Evolutionary conservation across 2,797 vertebrate genomes (phyloP).

Genomic region (Coregonus sp.): DNA sequence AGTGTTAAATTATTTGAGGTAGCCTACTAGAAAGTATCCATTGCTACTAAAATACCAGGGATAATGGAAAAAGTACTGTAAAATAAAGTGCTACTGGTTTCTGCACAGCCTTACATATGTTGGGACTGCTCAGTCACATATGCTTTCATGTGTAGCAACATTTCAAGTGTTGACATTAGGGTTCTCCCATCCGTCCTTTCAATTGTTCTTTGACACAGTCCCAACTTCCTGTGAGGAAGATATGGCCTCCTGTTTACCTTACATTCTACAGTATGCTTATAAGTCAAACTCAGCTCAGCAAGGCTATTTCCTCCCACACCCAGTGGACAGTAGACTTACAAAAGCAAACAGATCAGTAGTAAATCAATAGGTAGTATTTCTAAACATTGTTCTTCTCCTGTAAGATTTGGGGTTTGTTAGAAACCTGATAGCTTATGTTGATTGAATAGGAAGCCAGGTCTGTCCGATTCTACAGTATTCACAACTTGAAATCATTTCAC

Average conservation of each 20-base stretch:
- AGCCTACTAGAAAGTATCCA: too few relatives aligned
- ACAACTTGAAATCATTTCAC: background rate
- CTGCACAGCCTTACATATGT: background rate
- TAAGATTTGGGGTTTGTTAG: background rate
- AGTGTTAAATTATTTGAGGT: too few relatives aligned
- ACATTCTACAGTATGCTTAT: slow-evolving; percentile 46
- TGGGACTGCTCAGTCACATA: background rate
- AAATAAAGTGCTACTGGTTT: background rate
- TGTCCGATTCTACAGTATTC: background rate
- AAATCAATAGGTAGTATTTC: background rate
- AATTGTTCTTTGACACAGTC: slow-evolving; percentile 67
- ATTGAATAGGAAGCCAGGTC: background rate
- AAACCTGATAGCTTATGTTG: background rate
- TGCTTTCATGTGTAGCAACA: background rate
- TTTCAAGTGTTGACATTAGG: slow-evolving; percentile 49
- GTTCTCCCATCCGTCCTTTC: slow-evolving; percentile 71
- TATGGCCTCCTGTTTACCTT: slow-evolving; percentile 66
- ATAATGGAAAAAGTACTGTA: background rate
- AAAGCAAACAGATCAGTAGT: background rate
- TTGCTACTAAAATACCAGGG: too few relatives aligned
- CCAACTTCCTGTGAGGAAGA: slow-evolving; percentile 68
- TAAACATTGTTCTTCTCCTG: background rate
- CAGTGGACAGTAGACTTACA: background rate
- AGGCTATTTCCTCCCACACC: slow-evolving; percentile 29
- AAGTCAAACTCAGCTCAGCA: slow-evolving; percentile 16